phyloP scores from a whole-genome alignment of 1,140 invertebrate species.

The Augochlora pura region DNA sequence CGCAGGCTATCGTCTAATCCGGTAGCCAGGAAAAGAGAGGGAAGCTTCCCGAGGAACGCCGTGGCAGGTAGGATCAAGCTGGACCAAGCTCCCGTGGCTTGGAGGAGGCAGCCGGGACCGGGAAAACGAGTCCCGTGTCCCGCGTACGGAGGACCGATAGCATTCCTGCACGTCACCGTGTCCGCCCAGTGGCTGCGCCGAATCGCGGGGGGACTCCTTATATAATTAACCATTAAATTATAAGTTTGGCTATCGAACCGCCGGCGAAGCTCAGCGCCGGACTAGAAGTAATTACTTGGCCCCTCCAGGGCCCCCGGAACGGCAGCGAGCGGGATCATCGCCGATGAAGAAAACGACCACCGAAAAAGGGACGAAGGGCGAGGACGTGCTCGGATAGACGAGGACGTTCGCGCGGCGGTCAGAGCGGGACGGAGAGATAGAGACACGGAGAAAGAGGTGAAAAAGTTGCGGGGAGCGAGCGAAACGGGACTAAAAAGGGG shows the following conservation, averaged over 20 bases:
- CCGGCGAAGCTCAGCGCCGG: conserved; percentile 71
- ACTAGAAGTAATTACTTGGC: conserved; percentile 78
- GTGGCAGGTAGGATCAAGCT: background rate
- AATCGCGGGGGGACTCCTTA: conserved; percentile 77
- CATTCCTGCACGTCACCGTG: conserved; percentile 80
- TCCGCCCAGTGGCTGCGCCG: conserved; percentile 79
- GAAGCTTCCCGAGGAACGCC: too few relatives aligned
- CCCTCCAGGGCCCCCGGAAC: conserved; percentile 48
- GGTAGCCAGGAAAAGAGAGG: too few relatives aligned
- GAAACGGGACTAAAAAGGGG: conserved; percentile 52
- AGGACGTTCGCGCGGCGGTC: conserved; percentile 29
- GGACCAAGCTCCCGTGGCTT: conserved; percentile 1
- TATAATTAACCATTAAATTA: conserved; percentile 82
- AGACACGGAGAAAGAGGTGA: conserved; percentile 16
- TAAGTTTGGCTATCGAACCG: conserved; percentile 79
- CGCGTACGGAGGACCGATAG: conserved; percentile 23
- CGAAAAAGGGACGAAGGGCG: conserved; percentile 37
- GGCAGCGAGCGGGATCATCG: conserved; percentile 38
- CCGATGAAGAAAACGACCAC: conserved; percentile 28
- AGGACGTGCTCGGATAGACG: conserved; percentile 44
- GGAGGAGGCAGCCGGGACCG: background rate
- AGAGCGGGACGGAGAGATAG: background rate
- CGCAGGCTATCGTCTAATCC: too few relatives aligned
- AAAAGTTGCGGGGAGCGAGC: conserved; percentile 42
- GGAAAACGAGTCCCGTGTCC: conserved; percentile 45